These are phyloP conservation scores for Cryptus viduatorius DNA, from an alignment of 2,888 invertebrate genomes.

Conservation along the genomic window DNA sequence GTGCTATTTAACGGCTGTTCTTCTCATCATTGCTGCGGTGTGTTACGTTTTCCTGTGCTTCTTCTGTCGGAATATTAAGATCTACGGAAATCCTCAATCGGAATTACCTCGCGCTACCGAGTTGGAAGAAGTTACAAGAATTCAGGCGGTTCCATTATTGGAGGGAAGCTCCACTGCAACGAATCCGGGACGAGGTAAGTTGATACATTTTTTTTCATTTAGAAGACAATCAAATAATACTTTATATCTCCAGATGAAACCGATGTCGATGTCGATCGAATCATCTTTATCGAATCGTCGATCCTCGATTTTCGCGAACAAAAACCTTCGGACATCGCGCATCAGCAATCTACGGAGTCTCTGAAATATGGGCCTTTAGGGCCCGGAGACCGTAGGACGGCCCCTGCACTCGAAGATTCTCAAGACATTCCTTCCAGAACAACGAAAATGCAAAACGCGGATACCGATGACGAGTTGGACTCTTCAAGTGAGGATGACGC, in stretches of 20 bases:
- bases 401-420: constrained; percentile 6
- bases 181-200: constrained; percentile 52
- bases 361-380: constrained; percentile 79
- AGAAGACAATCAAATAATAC: not conserved
- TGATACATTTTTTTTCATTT: not conserved
- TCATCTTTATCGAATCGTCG: constrained; percentile 44
- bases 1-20: constrained; percentile 84
- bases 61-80: constrained; percentile 83
- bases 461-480: constrained; percentile 76
- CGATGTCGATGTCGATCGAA: constrained; percentile 31
- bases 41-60: constrained; percentile 85
- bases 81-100: constrained; percentile 76
- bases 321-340: constrained; percentile 41
- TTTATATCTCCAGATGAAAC: constrained; percentile 19
- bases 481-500: constrained; percentile 79
- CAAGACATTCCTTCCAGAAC: constrained; percentile 9
- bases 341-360: constrained; percentile 46
- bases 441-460: constrained; percentile 50
- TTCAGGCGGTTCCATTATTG: constrained; percentile 72
- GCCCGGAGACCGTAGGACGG: constrained; percentile 75
- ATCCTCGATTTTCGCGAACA: constrained; percentile 57
- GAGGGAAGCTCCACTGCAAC: constrained; percentile 33
- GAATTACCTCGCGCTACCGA: constrained; percentile 70
- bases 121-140: constrained; percentile 68
- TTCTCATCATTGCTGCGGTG: constrained; percentile 84